Conservation (phyloP, 2,888 invertebrate species). For the Tiphia femorata region DNA sequence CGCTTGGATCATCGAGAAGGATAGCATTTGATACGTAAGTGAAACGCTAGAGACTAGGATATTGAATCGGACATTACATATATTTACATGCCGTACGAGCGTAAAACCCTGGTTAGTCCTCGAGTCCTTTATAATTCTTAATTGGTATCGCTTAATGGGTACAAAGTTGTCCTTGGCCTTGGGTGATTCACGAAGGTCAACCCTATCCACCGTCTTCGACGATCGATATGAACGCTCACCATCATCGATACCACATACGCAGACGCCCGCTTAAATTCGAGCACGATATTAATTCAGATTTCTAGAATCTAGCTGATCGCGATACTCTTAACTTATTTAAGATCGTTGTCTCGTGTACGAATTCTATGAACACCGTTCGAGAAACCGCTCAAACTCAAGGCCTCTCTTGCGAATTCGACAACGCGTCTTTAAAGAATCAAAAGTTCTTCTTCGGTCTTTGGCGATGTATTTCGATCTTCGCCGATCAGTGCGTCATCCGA, state of each 20-base stretch:
- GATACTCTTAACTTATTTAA: too few relatives aligned
- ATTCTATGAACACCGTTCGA: neutral
- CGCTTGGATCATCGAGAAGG: too few relatives aligned
- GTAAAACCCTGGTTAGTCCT: constrained; percentile 68
- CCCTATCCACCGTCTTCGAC: too few relatives aligned
- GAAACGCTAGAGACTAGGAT: constrained; percentile 37
- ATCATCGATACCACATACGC: too few relatives aligned
- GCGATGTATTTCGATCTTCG: neutral
- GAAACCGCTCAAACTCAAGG: neutral
- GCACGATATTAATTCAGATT: too few relatives aligned
- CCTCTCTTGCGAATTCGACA: neutral
- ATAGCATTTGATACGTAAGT: constrained; percentile 31
- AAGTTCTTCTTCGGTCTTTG: neutral
- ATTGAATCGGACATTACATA: constrained; percentile 42
- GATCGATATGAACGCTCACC: too few relatives aligned
- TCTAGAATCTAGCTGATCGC: too few relatives aligned
- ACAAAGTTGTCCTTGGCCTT: too few relatives aligned
- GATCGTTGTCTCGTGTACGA: too few relatives aligned
- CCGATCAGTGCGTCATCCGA: neutral
- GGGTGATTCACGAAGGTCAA: too few relatives aligned
- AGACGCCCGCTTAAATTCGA: too few relatives aligned
- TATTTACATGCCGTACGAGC: constrained; percentile 59
- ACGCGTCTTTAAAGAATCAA: neutral
- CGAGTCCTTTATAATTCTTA: constrained; percentile 54
- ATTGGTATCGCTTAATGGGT: constrained; percentile 19